A percentile compares a stretch with the other conserved stretches of the same genome.
phyloP scores from a whole-genome alignment of 2,113 vertebrate species.

The Ophthalmolycus amberensis region DNA sequence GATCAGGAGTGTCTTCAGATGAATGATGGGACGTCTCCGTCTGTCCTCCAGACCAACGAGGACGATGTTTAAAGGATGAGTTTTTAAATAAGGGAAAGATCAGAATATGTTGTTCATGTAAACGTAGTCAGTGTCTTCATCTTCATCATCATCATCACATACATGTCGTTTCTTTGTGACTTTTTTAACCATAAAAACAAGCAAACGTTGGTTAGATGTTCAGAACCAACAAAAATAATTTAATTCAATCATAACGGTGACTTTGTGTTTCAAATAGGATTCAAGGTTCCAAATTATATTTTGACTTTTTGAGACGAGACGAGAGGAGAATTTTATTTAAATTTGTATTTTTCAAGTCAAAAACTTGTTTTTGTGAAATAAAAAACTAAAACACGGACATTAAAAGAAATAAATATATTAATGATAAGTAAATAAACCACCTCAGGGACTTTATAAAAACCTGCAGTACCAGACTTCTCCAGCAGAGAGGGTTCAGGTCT shows the following conservation, averaged over 20 bases:
- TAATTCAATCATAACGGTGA: not conserved
- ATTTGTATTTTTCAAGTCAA: not conserved
- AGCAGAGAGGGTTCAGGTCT: slow-evolving; percentile 19
- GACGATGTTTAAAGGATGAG: too few relatives aligned
- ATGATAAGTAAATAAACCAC: not conserved
- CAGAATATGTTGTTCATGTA: not conserved
- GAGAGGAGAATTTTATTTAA: not conserved
- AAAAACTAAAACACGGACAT: not conserved
- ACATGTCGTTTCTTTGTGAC: not conserved
- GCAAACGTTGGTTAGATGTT: not conserved
- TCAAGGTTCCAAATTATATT: not conserved
- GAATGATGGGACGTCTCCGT: too few relatives aligned
- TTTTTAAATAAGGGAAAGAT: not conserved
- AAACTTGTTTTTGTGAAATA: too few relatives aligned
- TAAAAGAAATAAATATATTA: not conserved
- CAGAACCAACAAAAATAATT: not conserved
- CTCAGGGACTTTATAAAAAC: not conserved
- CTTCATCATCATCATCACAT: not conserved
- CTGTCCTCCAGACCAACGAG: too few relatives aligned
- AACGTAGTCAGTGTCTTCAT: not conserved
- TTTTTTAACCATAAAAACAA: not conserved
- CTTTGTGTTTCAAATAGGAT: not conserved
- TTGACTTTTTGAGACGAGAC: not conserved
- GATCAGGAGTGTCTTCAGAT: too few relatives aligned
- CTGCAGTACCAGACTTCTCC: slow-evolving; percentile 30